Evolutionary conservation across 2,888 invertebrate species (phyloP).

Genomic region (Diadegma fenestrale): DNA sequence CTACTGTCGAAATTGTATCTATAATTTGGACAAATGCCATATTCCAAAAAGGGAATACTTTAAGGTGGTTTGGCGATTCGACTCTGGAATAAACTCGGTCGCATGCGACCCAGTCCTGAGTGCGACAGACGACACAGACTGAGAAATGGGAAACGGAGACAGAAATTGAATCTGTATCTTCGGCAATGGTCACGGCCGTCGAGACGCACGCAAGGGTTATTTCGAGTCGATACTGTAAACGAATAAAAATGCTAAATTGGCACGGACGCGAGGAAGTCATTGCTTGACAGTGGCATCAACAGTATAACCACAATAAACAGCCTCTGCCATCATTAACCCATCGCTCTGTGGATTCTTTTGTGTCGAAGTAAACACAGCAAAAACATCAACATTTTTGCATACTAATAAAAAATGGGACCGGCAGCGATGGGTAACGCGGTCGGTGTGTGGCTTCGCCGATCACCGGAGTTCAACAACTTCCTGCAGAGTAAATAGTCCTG

Average conservation of each 20-base stretch:
- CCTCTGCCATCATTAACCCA: slow-evolving; percentile 26
- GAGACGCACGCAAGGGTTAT: slow-evolving; percentile 78
- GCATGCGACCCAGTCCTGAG: slow-evolving; percentile 45
- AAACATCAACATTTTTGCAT: background rate
- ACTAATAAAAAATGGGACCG: background rate
- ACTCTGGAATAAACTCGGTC: slow-evolving; percentile 12
- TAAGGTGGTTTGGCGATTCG: slow-evolving; percentile 13
- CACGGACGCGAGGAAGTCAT: slow-evolving; percentile 37
- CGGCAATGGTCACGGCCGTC: slow-evolving; percentile 70
- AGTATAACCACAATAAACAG: slow-evolving; percentile 57
- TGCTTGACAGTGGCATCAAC: slow-evolving; percentile 32
- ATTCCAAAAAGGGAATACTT: slow-evolving; percentile 48
- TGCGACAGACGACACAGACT: slow-evolving; percentile 4
- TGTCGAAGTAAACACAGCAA: background rate
- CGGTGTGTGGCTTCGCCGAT: no score
- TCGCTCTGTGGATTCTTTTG: slow-evolving; percentile 10
- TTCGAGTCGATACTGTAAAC: slow-evolving; percentile 72
- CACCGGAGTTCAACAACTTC: no score
- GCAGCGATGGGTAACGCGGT: no score
- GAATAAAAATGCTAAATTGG: slow-evolving; percentile 75
- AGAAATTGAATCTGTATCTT: slow-evolving; percentile 69
- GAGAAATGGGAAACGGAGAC: slow-evolving; percentile 10
- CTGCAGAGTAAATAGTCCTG: background rate
- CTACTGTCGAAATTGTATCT: slow-evolving; percentile 67
- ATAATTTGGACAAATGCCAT: slow-evolving; percentile 65